Conservation (phyloP, 2,113 vertebrate species). For the Coreoperca whiteheadi region DNA sequence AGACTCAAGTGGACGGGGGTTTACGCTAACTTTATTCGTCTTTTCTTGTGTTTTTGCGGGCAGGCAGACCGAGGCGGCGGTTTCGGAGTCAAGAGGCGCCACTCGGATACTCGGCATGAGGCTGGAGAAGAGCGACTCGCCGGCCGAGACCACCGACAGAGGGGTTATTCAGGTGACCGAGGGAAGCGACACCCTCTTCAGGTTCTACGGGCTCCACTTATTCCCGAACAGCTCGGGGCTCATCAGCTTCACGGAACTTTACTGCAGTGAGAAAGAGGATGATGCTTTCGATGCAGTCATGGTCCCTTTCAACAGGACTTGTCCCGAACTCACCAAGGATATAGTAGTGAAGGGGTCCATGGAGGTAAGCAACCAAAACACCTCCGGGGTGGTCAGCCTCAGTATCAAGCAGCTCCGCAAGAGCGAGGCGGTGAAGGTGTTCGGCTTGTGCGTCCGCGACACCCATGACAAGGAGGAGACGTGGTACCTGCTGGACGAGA, state of each 20-base stretch:
- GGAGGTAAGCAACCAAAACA: slow-evolving; percentile 77
- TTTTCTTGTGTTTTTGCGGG: slow-evolving; percentile 64
- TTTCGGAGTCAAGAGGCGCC: slow-evolving; percentile 32
- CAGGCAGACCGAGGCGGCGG: slow-evolving; percentile 37
- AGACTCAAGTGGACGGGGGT: slow-evolving; percentile 72
- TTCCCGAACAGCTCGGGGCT: slow-evolving; percentile 73
- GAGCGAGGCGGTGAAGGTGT: slow-evolving; percentile 87
- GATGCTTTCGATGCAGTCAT: slow-evolving; percentile 5
- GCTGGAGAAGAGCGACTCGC: slow-evolving; percentile 85
- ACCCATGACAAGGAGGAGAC: slow-evolving; percentile 66
- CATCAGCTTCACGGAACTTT: slow-evolving; percentile 86
- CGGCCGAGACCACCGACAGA: slow-evolving; percentile 68
- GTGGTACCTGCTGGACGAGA: slow-evolving; percentile 84
- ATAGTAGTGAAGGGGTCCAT: slow-evolving; percentile 66
- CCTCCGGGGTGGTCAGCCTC: slow-evolving; percentile 86
- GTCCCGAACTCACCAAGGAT: slow-evolving; percentile 87
- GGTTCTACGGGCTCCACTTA: slow-evolving; percentile 90
- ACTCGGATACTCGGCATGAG: slow-evolving; percentile 89
- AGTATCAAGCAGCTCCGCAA: slow-evolving; percentile 90
- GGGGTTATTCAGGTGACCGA: slow-evolving; percentile 92
- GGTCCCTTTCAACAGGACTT: slow-evolving; percentile 75
- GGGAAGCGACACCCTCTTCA: slow-evolving; percentile 86
- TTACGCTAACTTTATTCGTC: slow-evolving; percentile 77
- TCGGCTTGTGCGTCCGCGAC: slow-evolving; percentile 88
- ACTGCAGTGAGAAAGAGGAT: slow-evolving; percentile 64